These are phyloP conservation scores for Pseudomyrmex flavicornis DNA, from an alignment of 1,140 invertebrate species.

Conservation along the genomic window DNA sequence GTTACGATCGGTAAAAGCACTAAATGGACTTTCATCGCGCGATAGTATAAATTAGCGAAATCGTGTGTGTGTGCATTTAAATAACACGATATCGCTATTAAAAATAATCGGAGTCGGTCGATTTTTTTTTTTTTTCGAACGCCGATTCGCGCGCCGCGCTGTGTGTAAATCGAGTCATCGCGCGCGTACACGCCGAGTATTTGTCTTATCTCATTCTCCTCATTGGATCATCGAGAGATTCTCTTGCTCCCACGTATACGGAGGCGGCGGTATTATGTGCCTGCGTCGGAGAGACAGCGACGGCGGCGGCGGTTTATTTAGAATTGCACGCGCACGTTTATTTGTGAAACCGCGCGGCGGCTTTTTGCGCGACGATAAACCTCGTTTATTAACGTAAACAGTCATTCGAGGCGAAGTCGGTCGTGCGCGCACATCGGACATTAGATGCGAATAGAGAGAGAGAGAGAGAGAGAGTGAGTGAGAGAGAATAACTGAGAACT, in stretches of 20 bases:
- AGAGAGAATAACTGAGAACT: neutral
- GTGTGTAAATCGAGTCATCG: too few species aligned
- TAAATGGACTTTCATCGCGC: too few species aligned
- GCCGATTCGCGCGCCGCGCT: too few species aligned
- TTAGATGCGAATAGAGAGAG: constrained; percentile 29
- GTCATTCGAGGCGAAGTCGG: constrained; percentile 1
- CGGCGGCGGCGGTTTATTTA: constrained; percentile 1
- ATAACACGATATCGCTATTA: neutral
- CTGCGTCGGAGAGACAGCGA: neutral
- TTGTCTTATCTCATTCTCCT: neutral
- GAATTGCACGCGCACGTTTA: neutral
- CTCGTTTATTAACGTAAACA: constrained; percentile 48
- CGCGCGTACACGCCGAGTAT: neutral
- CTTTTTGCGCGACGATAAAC: constrained; percentile 42
- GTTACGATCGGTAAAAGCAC: too few species aligned
- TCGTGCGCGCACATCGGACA: neutral
- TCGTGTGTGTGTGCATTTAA: neutral
- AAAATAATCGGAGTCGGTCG: too few species aligned
- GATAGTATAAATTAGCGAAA: too few species aligned
- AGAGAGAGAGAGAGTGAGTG: too few species aligned
- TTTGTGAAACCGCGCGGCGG: constrained; percentile 3
- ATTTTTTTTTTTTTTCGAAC: too few species aligned
- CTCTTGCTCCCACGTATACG: too few species aligned
- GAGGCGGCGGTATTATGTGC: neutral
- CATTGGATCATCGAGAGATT: neutral